Evolutionary conservation across 1,140 invertebrate genomes (phyloP), one percentile per base, ranked within the genome.

Genomic region (Babylonia areolata): DNA sequence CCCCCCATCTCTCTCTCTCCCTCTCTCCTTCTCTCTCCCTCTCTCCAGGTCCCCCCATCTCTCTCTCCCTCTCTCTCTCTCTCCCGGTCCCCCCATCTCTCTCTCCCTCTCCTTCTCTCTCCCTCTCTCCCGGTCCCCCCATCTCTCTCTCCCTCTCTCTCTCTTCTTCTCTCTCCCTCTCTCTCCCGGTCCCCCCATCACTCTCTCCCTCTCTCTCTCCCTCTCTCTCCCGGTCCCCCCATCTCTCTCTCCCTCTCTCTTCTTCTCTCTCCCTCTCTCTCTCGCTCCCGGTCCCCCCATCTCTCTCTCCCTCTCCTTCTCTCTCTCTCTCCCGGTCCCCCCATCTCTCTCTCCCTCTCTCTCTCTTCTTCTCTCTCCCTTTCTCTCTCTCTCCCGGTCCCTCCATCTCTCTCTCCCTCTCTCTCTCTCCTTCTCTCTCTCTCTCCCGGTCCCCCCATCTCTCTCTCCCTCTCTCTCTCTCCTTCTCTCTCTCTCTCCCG

Each of bases 241-340:
- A 5, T 64, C 58, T 64, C 58, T 64, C 58, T 64, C 58, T 64
- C 58, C 28, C 58, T 64, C 58, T 64, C 58, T 64, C 58, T 64
- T 23, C 23, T 23, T 64, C 58, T 64, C 58, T 64, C 58, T 64
- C 58, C 28, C 28, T 64, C 58, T 64, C 58, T 11, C 58, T 64
- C 58, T 51, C 46, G 17, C 0, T 12, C 46, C 5, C 46, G 17
- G 9, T 12, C 46, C 9, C 42, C 46, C 9, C 46, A 51, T 0
- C 46, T 51, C 46, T 51, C 46, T 51, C 46, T 51, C 46, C 17
- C 46, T 51, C 46, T 51, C 46, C 17, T 3, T 51, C 46, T 51
- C 46, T 0, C 46, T 51, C 46, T 51, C 46, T 51, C 46, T 51
- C 28, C 58, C 28, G 9, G 3, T 20, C 28, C 15, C 28, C 58